Evolutionary conservation across 2,113 vertebrate genomes (phyloP).

Genomic region (Charina bottae): DNA sequence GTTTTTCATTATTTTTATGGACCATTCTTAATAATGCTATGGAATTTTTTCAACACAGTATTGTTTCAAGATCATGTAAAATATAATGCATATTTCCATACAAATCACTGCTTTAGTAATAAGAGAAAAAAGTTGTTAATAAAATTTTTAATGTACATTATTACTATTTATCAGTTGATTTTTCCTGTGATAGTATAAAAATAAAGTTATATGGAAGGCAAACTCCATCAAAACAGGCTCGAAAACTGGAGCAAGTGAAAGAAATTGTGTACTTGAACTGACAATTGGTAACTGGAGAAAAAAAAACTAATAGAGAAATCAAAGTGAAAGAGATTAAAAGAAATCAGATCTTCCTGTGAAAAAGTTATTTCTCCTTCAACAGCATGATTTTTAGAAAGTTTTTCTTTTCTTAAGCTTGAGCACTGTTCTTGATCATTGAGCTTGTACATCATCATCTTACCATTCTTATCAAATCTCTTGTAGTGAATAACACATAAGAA

Average conservation of each 20-base stretch:
- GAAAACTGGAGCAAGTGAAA: constrained; percentile 41
- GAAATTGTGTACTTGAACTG: constrained; percentile 58
- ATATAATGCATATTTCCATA: background rate
- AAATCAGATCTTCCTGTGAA: constrained; percentile 79
- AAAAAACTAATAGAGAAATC: constrained; percentile 62
- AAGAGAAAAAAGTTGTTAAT: constrained; percentile 5
- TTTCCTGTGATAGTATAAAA: constrained; percentile 39
- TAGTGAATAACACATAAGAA: constrained; percentile 5
- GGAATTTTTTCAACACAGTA: background rate
- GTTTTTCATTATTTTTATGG: background rate
- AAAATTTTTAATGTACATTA: background rate
- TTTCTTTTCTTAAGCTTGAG: constrained; percentile 44
- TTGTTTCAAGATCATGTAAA: background rate
- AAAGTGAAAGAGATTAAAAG: constrained; percentile 68
- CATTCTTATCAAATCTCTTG: constrained; percentile 46
- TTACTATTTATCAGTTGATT: constrained; percentile 25
- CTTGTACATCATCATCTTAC: constrained; percentile 10
- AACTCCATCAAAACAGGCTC: constrained; percentile 19
- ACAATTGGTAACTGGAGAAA: constrained; percentile 61
- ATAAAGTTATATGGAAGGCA: background rate
- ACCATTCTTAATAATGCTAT: background rate
- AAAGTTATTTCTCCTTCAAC: constrained; percentile 51
- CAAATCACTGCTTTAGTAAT: constrained; percentile 11
- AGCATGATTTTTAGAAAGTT: constrained; percentile 58
- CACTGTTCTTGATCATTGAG: constrained; percentile 6